Evolutionary conservation across 1,140 invertebrate genomes (phyloP).

Genomic region (Diuraphis noxia): DNA sequence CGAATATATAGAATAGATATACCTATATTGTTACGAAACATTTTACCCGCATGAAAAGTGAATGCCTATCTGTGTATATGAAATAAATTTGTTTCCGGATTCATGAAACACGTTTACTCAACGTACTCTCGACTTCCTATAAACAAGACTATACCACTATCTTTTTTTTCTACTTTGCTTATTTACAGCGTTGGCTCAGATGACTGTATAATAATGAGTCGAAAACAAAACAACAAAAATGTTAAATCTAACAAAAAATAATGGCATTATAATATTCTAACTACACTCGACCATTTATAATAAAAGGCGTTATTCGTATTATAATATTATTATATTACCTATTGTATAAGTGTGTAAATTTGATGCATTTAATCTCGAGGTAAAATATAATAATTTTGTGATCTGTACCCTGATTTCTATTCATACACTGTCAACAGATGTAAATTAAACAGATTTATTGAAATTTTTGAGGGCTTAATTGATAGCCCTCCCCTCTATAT

Average conservation of each 20-base stretch:
- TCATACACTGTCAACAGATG: neutral
- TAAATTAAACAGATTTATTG: neutral
- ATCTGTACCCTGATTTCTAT: neutral
- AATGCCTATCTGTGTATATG: neutral
- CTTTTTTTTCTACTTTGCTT: neutral
- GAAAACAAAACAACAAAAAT: neutral
- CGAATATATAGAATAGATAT: neutral
- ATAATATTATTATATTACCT: neutral
- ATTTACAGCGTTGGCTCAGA: no score
- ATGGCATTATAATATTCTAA: neutral
- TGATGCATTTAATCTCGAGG: neutral
- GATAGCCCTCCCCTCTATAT: neutral
- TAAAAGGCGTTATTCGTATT: no score
- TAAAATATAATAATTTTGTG: neutral
- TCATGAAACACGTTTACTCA: constrained; percentile 31
- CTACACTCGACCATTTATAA: neutral
- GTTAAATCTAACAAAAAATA: neutral
- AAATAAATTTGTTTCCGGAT: constrained; percentile 31
- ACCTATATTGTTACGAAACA: neutral
- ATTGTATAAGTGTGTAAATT: neutral
- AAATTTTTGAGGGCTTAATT: neutral
- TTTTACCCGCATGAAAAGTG: constrained; percentile 20
- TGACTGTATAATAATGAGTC: neutral
- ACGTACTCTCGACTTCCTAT: constrained; percentile 35
- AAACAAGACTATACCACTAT: neutral